These are phyloP conservation scores for Nineta flava DNA, from an alignment of 2,888 invertebrate genomes.

Conservation along the genomic window DNA sequence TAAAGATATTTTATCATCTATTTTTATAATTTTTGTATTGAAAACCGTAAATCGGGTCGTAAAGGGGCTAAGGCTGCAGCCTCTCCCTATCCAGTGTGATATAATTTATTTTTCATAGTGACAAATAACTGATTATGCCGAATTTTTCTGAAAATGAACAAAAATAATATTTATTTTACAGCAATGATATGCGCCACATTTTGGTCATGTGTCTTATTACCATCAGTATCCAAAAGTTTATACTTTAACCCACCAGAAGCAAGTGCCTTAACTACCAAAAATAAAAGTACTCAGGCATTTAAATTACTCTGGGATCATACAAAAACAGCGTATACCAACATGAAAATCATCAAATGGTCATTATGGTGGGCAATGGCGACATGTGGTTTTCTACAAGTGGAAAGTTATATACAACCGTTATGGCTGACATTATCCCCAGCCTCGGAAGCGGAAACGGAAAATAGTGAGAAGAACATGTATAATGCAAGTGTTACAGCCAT, in stretches of 20 bases:
- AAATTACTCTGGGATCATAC: conserved; percentile 39
- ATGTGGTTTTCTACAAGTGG: conserved; percentile 55
- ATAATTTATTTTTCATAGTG: background rate
- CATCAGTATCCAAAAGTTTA: conserved; percentile 53
- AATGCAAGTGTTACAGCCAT: conserved; percentile 75
- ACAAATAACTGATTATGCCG: background rate
- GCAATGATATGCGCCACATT: conserved; percentile 54
- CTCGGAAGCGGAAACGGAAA: background rate
- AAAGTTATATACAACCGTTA: conserved; percentile 66
- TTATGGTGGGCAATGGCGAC: conserved; percentile 63
- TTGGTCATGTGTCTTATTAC: conserved; percentile 53
- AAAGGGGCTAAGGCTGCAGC: no score
- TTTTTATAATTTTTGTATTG: no score
- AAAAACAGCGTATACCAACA: conserved; percentile 37
- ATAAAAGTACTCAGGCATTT: conserved; percentile 24
- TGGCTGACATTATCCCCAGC: conserved; percentile 41
- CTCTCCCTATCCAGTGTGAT: no score
- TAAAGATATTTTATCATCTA: no score
- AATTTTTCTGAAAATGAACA: background rate
- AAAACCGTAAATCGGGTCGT: no score
- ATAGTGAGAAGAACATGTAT: conserved; percentile 23
- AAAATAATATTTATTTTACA: conserved; percentile 23
- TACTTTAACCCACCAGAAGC: conserved; percentile 53
- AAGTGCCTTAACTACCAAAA: background rate
- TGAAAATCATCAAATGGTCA: conserved; percentile 53